phyloP scores from a whole-genome alignment of 37 sponge, comb jelly and placozoan genomes.

The Beroe ovata region DNA sequence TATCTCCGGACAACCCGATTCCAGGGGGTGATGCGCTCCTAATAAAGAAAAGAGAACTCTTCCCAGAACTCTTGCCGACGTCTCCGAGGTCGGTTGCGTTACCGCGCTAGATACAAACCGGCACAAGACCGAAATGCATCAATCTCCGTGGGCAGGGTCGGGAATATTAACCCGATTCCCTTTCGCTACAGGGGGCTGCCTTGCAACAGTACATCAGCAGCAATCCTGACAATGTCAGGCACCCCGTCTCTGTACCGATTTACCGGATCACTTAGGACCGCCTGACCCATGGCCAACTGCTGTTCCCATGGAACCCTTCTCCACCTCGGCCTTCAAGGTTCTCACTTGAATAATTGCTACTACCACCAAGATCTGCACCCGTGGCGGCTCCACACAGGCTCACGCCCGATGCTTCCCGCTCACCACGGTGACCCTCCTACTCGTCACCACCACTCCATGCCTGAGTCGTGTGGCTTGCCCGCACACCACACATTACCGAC shows the following conservation, averaged over 20 bases:
- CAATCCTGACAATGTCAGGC: constrained; percentile 1
- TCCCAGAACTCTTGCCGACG: neutral
- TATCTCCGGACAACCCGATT: constrained; percentile 76
- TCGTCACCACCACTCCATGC: no score
- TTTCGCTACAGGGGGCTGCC: constrained; percentile 69
- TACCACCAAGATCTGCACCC: constrained; percentile 90
- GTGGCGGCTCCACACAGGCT: constrained; percentile 75
- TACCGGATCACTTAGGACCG: constrained; percentile 78
- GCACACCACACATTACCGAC: no score
- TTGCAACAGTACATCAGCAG: neutral
- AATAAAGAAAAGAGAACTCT: constrained; percentile 1
- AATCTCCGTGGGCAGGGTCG: constrained; percentile 73
- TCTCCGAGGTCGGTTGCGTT: neutral
- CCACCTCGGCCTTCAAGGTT: constrained; percentile 83
- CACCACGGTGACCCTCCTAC: constrained; percentile 80
- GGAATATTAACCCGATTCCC: constrained; percentile 85
- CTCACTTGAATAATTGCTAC: constrained; percentile 87
- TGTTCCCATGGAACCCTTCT: constrained; percentile 85
- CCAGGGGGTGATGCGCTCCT: constrained; percentile 30
- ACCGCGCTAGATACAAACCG: no score
- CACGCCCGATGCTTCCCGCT: constrained; percentile 73
- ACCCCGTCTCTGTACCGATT: no score
- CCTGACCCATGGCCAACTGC: constrained; percentile 83
- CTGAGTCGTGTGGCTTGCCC: no score
- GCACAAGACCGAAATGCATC: constrained; percentile 14